phyloP scores from a whole-genome alignment of 2,888 invertebrate genomes.

The Bembecia ichneumoniformis region DNA sequence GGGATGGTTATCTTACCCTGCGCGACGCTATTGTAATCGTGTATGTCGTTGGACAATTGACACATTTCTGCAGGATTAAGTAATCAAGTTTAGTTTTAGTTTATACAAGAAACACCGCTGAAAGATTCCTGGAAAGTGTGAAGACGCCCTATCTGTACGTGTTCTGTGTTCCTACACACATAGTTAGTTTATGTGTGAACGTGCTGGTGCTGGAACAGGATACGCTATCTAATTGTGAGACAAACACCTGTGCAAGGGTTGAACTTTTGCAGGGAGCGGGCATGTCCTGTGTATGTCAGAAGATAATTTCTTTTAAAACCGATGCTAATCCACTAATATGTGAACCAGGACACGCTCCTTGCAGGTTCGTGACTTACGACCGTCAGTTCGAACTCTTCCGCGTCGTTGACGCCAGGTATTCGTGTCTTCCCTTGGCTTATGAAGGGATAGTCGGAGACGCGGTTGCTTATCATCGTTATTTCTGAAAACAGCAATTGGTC shows the following conservation, averaged over 20 bases:
- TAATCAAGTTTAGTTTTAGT: conserved; percentile 12
- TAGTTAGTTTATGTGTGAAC: conserved; percentile 33
- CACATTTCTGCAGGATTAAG: conserved; percentile 79
- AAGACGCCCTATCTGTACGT: conserved; percentile 17
- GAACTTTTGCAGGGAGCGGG: conserved; percentile 63
- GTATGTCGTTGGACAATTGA: conserved; percentile 87
- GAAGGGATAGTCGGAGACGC: conserved; percentile 89
- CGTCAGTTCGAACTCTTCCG: conserved; percentile 87
- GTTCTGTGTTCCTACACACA: conserved; percentile 32
- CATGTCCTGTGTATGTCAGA: conserved; percentile 56
- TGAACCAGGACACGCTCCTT: conserved; percentile 57
- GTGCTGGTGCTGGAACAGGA: conserved; percentile 51
- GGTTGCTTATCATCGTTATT: conserved; percentile 85
- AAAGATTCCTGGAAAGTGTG: neutral
- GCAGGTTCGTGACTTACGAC: conserved; percentile 81
- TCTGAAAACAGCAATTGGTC: conserved; percentile 74
- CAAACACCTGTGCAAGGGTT: conserved; percentile 53
- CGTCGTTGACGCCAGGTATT: conserved; percentile 96
- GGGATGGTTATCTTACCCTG: conserved; percentile 98
- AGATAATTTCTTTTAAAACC: conserved; percentile 40
- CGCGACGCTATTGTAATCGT: conserved; percentile 94
- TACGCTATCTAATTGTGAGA: conserved; percentile 18
- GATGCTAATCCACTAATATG: conserved; percentile 40
- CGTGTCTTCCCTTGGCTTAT: conserved; percentile 95
- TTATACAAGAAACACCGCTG: neutral